Percentiles rank a stretch among this genome's conserved stretches.
phyloP scores from a whole-genome alignment of 2,797 vertebrate species.

The Ceryle rudis region DNA sequence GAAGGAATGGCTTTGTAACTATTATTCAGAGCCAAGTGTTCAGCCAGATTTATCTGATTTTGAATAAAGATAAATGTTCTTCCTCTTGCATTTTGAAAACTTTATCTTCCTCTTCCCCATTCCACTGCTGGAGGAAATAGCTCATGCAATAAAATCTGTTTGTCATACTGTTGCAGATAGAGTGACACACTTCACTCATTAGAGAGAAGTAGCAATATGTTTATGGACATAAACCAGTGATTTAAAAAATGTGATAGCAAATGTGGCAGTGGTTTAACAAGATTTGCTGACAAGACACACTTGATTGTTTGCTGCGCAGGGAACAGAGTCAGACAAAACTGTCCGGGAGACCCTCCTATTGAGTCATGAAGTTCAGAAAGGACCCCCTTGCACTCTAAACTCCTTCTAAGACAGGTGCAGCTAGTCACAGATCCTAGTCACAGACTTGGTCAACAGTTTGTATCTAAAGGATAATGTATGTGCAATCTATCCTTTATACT shows the following conservation, averaged over 20 bases:
- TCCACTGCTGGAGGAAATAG: neutral
- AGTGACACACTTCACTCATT: neutral
- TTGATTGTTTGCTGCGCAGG: neutral
- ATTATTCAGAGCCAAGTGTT: neutral
- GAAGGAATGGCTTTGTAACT: neutral
- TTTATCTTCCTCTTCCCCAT: neutral
- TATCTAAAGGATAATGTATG: neutral
- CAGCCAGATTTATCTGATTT: neutral
- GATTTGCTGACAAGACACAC: neutral
- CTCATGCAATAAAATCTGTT: neutral
- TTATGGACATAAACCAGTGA: neutral
- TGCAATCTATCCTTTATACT: neutral
- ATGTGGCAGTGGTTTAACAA: neutral
- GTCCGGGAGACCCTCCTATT: neutral
- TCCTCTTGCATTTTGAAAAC: neutral
- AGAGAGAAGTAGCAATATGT: neutral
- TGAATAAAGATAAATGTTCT: neutral
- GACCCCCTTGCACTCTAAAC: neutral
- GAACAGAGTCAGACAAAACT: neutral
- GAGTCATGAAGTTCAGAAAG: neutral
- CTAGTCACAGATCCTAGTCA: neutral
- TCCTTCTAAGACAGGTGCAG: neutral
- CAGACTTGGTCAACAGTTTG: neutral
- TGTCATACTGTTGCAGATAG: neutral
- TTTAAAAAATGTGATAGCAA: neutral